Conservation (phyloP, 2,113 vertebrate species). For the Microtus montanus region DNA sequence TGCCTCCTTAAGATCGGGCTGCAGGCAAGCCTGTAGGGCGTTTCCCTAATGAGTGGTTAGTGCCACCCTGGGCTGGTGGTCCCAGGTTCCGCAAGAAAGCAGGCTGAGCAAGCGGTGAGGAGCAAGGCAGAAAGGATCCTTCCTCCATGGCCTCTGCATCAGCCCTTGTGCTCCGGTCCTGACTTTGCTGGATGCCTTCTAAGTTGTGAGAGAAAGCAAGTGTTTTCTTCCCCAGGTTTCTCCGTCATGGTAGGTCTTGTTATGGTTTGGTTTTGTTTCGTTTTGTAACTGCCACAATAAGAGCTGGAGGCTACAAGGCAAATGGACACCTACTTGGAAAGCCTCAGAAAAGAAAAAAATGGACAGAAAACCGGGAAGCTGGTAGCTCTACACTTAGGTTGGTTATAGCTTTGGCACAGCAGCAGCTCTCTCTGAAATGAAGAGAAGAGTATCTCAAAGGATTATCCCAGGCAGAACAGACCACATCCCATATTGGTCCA, state of each 20-base stretch:
- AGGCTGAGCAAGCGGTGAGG: background rate
- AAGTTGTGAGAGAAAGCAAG: background rate
- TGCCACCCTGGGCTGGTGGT: background rate
- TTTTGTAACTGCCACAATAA: no score
- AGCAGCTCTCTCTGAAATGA: background rate
- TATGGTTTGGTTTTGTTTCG: background rate
- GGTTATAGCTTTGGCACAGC: accelerated
- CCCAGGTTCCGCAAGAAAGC: background rate
- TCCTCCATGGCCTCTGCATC: background rate
- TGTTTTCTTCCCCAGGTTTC: background rate
- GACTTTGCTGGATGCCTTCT: background rate
- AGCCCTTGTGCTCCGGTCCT: background rate
- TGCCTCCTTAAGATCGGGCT: background rate
- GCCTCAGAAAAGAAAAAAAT: background rate
- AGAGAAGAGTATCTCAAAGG: background rate
- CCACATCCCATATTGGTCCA: background rate
- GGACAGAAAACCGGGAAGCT: background rate
- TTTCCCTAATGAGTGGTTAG: background rate
- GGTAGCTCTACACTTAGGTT: no score
- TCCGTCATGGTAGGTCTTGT: background rate
- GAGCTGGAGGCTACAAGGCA: background rate
- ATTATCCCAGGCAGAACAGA: background rate
- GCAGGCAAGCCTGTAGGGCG: background rate
- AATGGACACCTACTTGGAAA: background rate
- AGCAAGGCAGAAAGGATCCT: background rate